Evolutionary conservation across 2,113 vertebrate genomes (phyloP).

Genomic region (Silurus meridionalis): DNA sequence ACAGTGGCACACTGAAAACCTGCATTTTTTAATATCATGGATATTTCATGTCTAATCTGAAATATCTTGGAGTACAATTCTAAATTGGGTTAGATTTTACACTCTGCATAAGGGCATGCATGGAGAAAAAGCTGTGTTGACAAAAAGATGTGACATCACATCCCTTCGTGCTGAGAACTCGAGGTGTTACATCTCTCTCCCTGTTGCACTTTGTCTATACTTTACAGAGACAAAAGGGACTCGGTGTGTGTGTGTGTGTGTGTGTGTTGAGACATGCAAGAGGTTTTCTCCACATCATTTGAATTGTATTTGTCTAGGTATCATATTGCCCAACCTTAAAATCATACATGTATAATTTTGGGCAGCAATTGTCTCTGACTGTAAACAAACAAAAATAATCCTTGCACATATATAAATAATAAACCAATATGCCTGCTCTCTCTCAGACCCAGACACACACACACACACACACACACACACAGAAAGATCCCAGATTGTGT

Average conservation of each 20-base stretch:
- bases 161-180: constrained; percentile 32
- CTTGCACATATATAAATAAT: constrained; percentile 23
- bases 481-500: constrained; percentile 26
- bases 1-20: not conserved
- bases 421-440: constrained; percentile 29
- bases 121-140: constrained; percentile 16
- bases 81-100: constrained; percentile 29
- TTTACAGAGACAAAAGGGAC: constrained; percentile 21
- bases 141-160: constrained; percentile 32
- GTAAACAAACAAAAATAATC: constrained; percentile 46
- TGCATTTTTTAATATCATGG: not conserved
- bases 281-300: not conserved
- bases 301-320: constrained; percentile 10
- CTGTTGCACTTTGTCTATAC: constrained; percentile 34
- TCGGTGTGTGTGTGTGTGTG: not conserved
- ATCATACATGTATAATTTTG: constrained; percentile 39
- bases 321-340: constrained; percentile 23
- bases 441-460: not conserved
- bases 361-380: constrained; percentile 29
- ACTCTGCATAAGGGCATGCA: constrained; percentile 9
- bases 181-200: constrained; percentile 29
- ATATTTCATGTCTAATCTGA: constrained; percentile 11
- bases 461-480: not conserved
- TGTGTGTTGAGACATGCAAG: not conserved
- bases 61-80: constrained; percentile 5